Evolutionary conservation across 1,140 invertebrate genomes (phyloP).

Genomic region (Lepidurus apus): DNA sequence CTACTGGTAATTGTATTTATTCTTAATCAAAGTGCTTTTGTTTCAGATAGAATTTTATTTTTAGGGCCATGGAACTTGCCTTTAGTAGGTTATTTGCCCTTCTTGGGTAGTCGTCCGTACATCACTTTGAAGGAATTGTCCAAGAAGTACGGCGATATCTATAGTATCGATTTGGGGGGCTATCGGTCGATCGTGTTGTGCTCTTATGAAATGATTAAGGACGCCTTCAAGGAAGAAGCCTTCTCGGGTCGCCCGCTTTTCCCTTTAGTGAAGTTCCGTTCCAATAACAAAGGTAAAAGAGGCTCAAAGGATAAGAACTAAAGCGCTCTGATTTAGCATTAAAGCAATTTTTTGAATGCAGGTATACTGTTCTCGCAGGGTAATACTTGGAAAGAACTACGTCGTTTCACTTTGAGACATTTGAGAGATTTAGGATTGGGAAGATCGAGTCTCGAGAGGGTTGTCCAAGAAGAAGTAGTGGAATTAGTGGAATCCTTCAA

Average conservation of each 20-base stretch:
- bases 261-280: neutral
- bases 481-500: slow-evolving; percentile 34
- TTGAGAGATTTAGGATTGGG: slow-evolving; percentile 38
- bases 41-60: no score
- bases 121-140: slow-evolving; percentile 29
- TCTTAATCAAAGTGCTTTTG: no score
- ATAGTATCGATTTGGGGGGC: slow-evolving; percentile 26
- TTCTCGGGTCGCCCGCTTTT: slow-evolving; percentile 31
- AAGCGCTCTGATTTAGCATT: no score
- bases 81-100: slow-evolving; percentile 24
- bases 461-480: slow-evolving; percentile 35
- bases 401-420: slow-evolving; percentile 36
- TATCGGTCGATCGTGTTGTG: slow-evolving; percentile 30
- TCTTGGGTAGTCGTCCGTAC: neutral
- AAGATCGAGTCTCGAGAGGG: slow-evolving; percentile 35
- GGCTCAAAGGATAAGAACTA: no score
- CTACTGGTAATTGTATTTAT: no score
- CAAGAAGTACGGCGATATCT: slow-evolving; percentile 33
- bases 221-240: slow-evolving; percentile 34
- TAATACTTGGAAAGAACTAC: slow-evolving; percentile 36
- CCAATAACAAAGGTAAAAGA: neutral
- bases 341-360: neutral
- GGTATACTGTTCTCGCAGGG: slow-evolving; percentile 36
- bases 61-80: slow-evolving; percentile 28
- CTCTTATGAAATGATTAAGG: slow-evolving; percentile 27